Percentiles rank a stretch among this genome's conserved stretches.
These are phyloP conservation scores for Eupeodes latifasciatus DNA, from an alignment of 2,888 invertebrate species.

Conservation along the genomic window DNA sequence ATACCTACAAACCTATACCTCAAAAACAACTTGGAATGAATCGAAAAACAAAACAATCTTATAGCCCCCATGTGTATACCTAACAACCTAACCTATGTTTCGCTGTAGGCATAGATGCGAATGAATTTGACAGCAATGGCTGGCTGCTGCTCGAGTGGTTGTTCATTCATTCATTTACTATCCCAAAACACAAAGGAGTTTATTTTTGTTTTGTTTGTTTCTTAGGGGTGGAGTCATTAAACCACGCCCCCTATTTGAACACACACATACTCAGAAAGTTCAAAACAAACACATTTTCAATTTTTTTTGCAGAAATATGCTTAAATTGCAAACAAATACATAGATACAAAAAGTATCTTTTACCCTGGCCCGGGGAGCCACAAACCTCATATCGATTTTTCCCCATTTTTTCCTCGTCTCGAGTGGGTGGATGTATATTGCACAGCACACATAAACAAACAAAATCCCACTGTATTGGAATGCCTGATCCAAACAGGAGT, in stretches of 20 bases:
- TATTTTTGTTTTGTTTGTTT: too few species aligned
- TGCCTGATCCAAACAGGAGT: not conserved
- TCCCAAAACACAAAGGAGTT: conserved; percentile 11
- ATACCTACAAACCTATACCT: conserved; percentile 3
- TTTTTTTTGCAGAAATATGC: conserved; percentile 39
- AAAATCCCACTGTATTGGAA: conserved; percentile 29
- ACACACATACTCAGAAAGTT: not conserved
- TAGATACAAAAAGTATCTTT: conserved; percentile 54
- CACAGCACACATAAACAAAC: conserved; percentile 32
- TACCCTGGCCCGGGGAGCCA: conserved; percentile 28
- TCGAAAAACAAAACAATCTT: not conserved
- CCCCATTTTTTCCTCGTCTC: conserved; percentile 24
- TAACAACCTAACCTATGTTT: not conserved
- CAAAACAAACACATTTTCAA: not conserved
- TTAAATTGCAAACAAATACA: conserved; percentile 44
- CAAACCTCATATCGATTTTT: conserved; percentile 57
- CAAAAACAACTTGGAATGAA: conserved; percentile 5
- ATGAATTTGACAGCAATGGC: conserved; percentile 70
- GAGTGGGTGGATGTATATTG: conserved; percentile 55
- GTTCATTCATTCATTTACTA: conserved; percentile 37
- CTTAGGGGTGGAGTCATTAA: conserved; percentile 51
- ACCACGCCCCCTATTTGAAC: conserved; percentile 40
- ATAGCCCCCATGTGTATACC: conserved; percentile 5
- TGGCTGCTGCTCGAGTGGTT: conserved; percentile 27
- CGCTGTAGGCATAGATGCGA: not conserved